Base-by-base conservation (phyloP, 2,113 vertebrate species). In the Hiodon tergisus region DNA sequence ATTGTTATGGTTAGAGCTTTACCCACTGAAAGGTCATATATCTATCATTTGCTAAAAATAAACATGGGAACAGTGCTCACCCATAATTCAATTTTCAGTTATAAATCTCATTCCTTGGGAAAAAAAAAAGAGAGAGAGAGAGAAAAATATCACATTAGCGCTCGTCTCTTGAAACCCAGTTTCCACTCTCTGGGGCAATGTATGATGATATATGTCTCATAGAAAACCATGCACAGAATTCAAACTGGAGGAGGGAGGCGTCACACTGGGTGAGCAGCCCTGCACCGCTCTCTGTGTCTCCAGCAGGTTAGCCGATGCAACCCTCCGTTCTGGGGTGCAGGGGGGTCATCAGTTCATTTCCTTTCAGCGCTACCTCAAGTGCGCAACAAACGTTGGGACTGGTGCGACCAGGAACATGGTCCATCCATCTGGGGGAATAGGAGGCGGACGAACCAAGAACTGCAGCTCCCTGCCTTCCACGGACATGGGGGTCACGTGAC, bases 61-160 rank as follows among this genome's bases (percentile, higher is more conserved):
- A 59, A 76, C 72, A 59, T 54, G 16, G 60, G 79, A 5, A 14
- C 46, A 62, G 6, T 16, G 7, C 6, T 51, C 8, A 58, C 48
- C 71, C 65, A 71, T 67, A 73, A 58, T 54, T 65, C 59, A 68
- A 51, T 60, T 52, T 48, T 79, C 67, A 47, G 7, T 72, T 78
- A 69, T 67, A 78, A 79, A 81, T 79, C 80, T 71, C 78, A 74
- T 76, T 77, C 11, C 69, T 69, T 59, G 47, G 58, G 55, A n/a
- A 59, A 69, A 8, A 67, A 50, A 61, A 69, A 59, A 73, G n/a
- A 71, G 67, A 79, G 77, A 79, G 77, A 31, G 31, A 31, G 31
- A 31, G 31, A 31, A 31, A 31, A 31, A 31, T 31, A 31, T 31
- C 31, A 31, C 31, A 31, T 31, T 31, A 31, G 31, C 31, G 31